phyloP scores from a whole-genome alignment of 1,140 invertebrate genomes.

The Epicauta chinensis region DNA sequence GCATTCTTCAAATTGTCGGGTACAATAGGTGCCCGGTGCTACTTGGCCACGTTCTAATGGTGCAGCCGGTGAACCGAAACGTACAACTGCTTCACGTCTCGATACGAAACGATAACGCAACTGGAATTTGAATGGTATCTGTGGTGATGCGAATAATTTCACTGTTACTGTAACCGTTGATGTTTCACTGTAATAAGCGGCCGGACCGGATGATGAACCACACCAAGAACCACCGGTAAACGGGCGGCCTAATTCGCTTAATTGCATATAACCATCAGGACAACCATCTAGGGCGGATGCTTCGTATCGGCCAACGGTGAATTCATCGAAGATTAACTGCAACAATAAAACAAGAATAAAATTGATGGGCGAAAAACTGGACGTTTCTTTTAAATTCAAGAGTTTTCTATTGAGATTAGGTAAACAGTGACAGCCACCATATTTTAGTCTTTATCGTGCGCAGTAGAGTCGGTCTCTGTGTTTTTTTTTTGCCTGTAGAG shows the following conservation, averaged over 20 bases:
- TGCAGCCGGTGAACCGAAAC: conserved; percentile 63
- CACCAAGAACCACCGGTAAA: conserved; percentile 83
- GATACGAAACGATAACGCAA: conserved; percentile 74
- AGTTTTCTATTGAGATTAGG: neutral
- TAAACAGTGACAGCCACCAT: neutral
- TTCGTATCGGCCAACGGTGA: conserved; percentile 72
- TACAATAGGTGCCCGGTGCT: conserved; percentile 81
- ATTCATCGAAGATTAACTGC: conserved; percentile 75
- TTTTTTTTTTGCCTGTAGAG: neutral
- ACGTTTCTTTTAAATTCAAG: no score
- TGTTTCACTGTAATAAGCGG: conserved; percentile 81
- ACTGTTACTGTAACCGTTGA: conserved; percentile 74
- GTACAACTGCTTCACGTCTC: conserved; percentile 65
- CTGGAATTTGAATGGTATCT: conserved; percentile 64
- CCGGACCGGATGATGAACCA: conserved; percentile 62
- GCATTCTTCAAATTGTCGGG: conserved; percentile 80
- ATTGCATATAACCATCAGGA: conserved; percentile 77
- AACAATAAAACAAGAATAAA: conserved; percentile 36
- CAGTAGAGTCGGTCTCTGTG: neutral
- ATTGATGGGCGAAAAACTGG: no score
- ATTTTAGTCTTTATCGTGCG: neutral
- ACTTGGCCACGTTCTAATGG: conserved; percentile 70
- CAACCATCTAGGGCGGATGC: conserved; percentile 58
- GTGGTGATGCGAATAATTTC: conserved; percentile 57
- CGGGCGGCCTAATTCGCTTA: conserved; percentile 71